Evolutionary conservation across 2,888 invertebrate genomes (phyloP).

Genomic region (Acleris cristana): DNA sequence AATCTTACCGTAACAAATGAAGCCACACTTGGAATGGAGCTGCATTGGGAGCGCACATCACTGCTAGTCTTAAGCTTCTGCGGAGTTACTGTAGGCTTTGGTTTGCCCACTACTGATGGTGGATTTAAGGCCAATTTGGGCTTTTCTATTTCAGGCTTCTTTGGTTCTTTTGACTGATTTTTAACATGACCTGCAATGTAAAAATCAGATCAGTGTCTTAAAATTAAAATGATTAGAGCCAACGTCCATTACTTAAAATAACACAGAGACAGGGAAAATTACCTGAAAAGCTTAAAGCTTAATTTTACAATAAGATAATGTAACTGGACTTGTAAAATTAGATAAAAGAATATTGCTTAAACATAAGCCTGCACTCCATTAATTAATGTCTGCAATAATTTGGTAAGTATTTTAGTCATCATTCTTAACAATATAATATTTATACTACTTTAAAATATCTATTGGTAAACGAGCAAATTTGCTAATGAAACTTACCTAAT

Average conservation of each 20-base stretch:
- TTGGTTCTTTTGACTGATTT: constrained; percentile 48
- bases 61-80: constrained; percentile 46
- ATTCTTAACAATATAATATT: too few relatives aligned
- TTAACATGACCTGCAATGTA: constrained; percentile 50
- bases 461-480: constrained; percentile 5
- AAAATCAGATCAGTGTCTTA: constrained; percentile 1
- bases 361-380: too few relatives aligned
- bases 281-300: too few relatives aligned
- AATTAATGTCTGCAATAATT: too few relatives aligned
- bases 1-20: constrained; percentile 71
- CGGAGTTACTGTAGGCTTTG: constrained; percentile 43
- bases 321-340: too few relatives aligned
- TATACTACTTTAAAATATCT: background rate
- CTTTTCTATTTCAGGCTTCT: constrained; percentile 55
- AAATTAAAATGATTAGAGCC: too few relatives aligned
- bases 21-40: constrained; percentile 63
- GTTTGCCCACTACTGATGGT: constrained; percentile 41
- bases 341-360: too few relatives aligned
- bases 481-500: constrained; percentile 58
- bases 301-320: too few relatives aligned
- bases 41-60: constrained; percentile 61
- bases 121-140: constrained; percentile 44
- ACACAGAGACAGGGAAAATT: too few relatives aligned
- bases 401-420: too few relatives aligned
- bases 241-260: too few relatives aligned